Conservation (phyloP, 2,888 invertebrate genomes). For the Leptinotarsa peninsularis region DNA sequence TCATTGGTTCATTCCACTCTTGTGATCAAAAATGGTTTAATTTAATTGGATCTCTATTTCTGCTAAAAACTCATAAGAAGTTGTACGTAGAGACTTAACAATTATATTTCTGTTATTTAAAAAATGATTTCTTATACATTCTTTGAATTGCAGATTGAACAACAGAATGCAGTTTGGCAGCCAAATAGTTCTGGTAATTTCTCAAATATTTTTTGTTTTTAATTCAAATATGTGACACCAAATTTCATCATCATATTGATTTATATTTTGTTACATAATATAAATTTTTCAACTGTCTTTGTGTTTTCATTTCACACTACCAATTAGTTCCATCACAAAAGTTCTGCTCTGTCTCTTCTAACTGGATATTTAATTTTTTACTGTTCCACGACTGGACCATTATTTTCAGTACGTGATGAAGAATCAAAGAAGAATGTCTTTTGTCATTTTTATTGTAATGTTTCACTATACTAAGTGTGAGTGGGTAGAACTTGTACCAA, state of each 20-base stretch:
- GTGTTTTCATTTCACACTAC: constrained; percentile 1
- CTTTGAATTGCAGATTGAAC: no score
- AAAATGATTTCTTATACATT: no score
- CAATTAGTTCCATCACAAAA: constrained; percentile 48
- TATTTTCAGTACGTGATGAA: neutral
- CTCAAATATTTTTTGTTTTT: no score
- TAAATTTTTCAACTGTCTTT: neutral
- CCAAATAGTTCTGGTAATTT: no score
- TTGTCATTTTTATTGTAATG: constrained; percentile 36
- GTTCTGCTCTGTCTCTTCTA: constrained; percentile 50
- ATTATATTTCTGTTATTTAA: no score
- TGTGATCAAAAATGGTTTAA: no score
- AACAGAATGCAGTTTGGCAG: no score
- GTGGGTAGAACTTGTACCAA: constrained; percentile 57
- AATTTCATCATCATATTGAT: neutral
- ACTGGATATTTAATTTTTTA: constrained; percentile 43
- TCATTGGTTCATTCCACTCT: no score
- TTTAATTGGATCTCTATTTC: no score
- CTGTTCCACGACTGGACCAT: constrained; percentile 22
- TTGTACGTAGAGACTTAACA: no score
- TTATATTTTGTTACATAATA: constrained; percentile 5
- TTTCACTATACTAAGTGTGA: constrained; percentile 46
- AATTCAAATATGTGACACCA: no score
- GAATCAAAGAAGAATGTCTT: constrained; percentile 33
- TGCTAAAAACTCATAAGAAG: no score